phyloP scores from a whole-genome alignment of 2,888 invertebrate species.

The Hemaris fuciformis region DNA sequence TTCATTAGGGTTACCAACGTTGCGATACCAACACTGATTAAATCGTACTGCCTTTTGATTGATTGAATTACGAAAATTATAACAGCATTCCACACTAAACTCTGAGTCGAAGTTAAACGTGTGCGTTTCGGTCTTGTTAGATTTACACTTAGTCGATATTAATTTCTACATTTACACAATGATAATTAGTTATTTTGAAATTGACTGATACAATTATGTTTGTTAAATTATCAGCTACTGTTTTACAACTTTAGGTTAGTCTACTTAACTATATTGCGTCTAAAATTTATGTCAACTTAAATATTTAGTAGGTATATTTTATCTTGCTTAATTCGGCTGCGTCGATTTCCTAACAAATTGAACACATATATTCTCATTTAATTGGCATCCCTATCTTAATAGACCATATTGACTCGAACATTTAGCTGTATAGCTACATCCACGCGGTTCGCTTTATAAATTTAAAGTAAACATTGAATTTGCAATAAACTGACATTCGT shows the following conservation, averaged over 20 bases:
- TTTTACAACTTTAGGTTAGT: no score
- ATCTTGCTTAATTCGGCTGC: not conserved
- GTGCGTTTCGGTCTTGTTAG: not conserved
- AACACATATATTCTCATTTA: not conserved
- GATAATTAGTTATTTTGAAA: no score
- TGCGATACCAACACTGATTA: constrained; percentile 8
- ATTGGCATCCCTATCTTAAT: constrained; percentile 22
- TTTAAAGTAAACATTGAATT: constrained; percentile 50
- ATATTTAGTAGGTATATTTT: not conserved
- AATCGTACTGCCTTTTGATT: not conserved
- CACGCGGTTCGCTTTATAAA: constrained; percentile 40
- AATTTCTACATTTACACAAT: no score
- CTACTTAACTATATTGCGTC: no score
- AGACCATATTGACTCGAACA: constrained; percentile 43
- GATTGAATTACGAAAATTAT: constrained; percentile 5
- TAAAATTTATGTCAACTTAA: no score
- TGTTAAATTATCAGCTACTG: no score
- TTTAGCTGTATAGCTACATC: constrained; percentile 41
- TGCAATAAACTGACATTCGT: constrained; percentile 45
- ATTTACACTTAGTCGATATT: not conserved
- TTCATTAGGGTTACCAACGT: constrained; percentile 46
- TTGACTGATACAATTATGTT: no score
- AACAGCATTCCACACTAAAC: not conserved
- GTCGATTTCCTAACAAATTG: not conserved
- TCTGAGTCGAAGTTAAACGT: not conserved